Conservation (phyloP, 2,888 invertebrate species). For the Ectemnius cavifrons region DNA sequence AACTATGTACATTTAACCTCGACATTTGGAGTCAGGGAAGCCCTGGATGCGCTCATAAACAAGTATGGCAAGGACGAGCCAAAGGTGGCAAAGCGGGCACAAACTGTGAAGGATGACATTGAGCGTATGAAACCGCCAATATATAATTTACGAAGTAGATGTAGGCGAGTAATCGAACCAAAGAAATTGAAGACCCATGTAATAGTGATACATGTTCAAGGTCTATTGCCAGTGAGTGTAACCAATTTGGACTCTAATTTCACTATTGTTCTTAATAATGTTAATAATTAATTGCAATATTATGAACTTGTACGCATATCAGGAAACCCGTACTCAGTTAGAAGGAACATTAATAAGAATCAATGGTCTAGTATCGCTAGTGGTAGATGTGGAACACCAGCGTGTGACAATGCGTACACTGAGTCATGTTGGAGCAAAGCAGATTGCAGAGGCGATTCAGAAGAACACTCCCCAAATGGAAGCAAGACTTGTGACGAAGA, state of each 20-base stretch:
- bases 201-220: slow-evolving; percentile 73
- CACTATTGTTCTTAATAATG: slow-evolving; percentile 1
- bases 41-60: slow-evolving; percentile 72
- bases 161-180: slow-evolving; percentile 75
- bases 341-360: slow-evolving; percentile 75
- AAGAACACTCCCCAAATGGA: slow-evolving; percentile 75
- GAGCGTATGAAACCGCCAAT: slow-evolving; percentile 77
- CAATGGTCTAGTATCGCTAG: slow-evolving; percentile 76
- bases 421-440: slow-evolving; percentile 73
- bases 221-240: slow-evolving; percentile 70
- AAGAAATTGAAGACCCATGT: slow-evolving; percentile 75
- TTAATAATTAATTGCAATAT: not conserved
- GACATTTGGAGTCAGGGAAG: slow-evolving; percentile 75
- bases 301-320: slow-evolving; percentile 6
- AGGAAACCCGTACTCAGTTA: slow-evolving; percentile 76
- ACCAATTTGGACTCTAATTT: not conserved
- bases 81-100: slow-evolving; percentile 71
- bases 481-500: slow-evolving; percentile 75
- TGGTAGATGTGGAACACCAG: slow-evolving; percentile 77
- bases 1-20: slow-evolving; percentile 76
- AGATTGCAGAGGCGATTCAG: slow-evolving; percentile 75
- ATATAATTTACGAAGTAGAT: slow-evolving; percentile 75
- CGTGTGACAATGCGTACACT: slow-evolving; percentile 77
- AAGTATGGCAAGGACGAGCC: slow-evolving; percentile 71
- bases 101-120: slow-evolving; percentile 73